A percentile compares a stretch with the other conserved stretches of the same genome.
Evolutionary conservation across 2,888 invertebrate genomes (phyloP).

Genomic region (Endotricha flammealis): DNA sequence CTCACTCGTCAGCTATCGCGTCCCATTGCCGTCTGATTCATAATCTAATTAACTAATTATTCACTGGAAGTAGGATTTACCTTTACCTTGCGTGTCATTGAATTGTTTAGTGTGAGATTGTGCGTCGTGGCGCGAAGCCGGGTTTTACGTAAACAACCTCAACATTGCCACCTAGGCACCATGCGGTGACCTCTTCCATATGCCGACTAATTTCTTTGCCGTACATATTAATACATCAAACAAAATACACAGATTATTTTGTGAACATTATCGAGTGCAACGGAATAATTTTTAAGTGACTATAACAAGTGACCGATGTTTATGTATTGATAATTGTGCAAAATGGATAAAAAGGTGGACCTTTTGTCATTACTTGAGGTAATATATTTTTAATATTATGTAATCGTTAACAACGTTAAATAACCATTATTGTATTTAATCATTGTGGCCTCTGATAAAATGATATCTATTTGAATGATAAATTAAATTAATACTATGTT

Average conservation of each 20-base stretch:
- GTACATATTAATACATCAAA: slow-evolving; percentile 20
- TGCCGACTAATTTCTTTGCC: slow-evolving; percentile 42
- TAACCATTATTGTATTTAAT: no score
- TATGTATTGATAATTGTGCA: slow-evolving; percentile 43
- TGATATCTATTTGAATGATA: no score
- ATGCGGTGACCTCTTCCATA: slow-evolving; percentile 69
- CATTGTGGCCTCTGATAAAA: no score
- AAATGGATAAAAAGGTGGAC: slow-evolving; percentile 74
- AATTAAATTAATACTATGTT: no score
- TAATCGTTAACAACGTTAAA: no score
- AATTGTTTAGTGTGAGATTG: slow-evolving; percentile 30
- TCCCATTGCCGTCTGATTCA: slow-evolving; percentile 30
- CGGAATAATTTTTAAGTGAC: slow-evolving; percentile 26
- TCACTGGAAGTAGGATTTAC: slow-evolving; percentile 42
- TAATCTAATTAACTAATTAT: slow-evolving; percentile 49
- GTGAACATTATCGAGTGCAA: slow-evolving; percentile 34
- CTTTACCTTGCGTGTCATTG: slow-evolving; percentile 35
- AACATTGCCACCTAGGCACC: slow-evolving; percentile 70
- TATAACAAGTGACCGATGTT: slow-evolving; percentile 41
- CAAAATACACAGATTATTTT: no score
- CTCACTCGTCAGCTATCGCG: slow-evolving; percentile 41
- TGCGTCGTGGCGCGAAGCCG: slow-evolving; percentile 29
- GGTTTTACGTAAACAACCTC: slow-evolving; percentile 53
- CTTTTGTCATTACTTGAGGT: slow-evolving; percentile 73
- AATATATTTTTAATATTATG: no score